Evolutionary conservation across 2,888 invertebrate species (phyloP), one percentile per base, ranked within the genome.

Genomic region (Hermaeophaga mercurialis): DNA sequence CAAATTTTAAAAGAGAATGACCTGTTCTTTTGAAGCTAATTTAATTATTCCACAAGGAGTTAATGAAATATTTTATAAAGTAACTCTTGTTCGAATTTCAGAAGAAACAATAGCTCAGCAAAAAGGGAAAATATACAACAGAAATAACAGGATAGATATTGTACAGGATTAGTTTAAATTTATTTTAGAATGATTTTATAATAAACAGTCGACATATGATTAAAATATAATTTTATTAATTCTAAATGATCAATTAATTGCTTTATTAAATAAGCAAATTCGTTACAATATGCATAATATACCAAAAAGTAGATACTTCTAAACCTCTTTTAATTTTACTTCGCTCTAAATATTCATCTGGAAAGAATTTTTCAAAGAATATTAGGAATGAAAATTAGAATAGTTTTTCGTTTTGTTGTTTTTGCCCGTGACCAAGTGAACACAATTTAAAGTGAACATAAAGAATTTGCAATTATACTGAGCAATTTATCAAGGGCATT

Each of bases 381-480:
- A 3, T 26, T 26, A 26, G 26, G 26, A 41, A 41, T 18, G 41
- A 41, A 41, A 41, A 41, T 41, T 41, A 19, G 22, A 41, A 22
- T 41, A 18, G 22, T 33, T 33, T 41, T 41, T 41, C 22, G n/a
- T 41, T 41, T 41, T 22, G 7, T 18, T 41, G 41, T 41, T 46
- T 46, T 31, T 22, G 33, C 12, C 34, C 49, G 43, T 54, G 48
- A 56, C 45, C 48, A 58, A 44, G 57, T 57, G 63, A 63, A 63
- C 61, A 45, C 63, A 59, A 59, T 62, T 60, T 60, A 39, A 63
- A 59, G 61, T 63, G 62, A 66, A 73, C 75, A 75, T 74, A 75
- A 75, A 76, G 76, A 76, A 76, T 76, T 76, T 73, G 74, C 74
- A 75, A 75, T 76, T 76, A 76, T 69, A 73, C 72, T 67, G 70